Base-by-base conservation (phyloP, 2,888 invertebrate genomes). In the Thymelicus lineola region DNA sequence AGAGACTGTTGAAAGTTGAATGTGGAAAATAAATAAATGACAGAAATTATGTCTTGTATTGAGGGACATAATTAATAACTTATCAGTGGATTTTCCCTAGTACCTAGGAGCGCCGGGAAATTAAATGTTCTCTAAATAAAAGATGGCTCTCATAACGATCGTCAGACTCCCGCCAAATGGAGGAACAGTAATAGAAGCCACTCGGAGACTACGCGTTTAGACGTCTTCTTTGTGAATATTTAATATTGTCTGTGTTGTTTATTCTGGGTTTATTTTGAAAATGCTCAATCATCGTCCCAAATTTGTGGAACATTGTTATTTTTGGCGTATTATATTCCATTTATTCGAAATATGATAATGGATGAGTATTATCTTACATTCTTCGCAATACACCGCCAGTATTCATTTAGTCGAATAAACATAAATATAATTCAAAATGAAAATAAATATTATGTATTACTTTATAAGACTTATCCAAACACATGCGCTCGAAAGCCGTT, bases 181-280 rank as follows among this genome's bases (percentile, higher is more conserved):
- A 68, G 74, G 74, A 73, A 71, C 77, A 59, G 79, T 84, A 86
- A 86, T 82, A 82, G 84, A 83, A 72, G 79, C 81, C 81, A 81
- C 83, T 84, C 82, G 77, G 75, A 77, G 76, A 79, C 78, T 75
- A 72, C 76, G 72, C 82, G 81, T 81, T 85, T 82, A 84, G 77
- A 78, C 81, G 84, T 87, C 82, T 83, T 82, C 76, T 77, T 79
- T 76, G 79, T 88, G 83, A 89, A 89, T 89, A 86, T 87, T 89
- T 88, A 81, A 88, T 79, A 77, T 75, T 71, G 75, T 75, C 79
- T 80, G 79, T 82, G 79, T 84, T 82, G 75, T 76, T 75, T 73
- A 70, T 74, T 75, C 75, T 73, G 71, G 65, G 72, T 57, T 70
- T 64, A 71, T 65, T 74, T 69, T 72, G 50, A 36, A 69, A 69